Conservation (phyloP, 2,113 vertebrate genomes). For the Acinonyx jubatus region DNA sequence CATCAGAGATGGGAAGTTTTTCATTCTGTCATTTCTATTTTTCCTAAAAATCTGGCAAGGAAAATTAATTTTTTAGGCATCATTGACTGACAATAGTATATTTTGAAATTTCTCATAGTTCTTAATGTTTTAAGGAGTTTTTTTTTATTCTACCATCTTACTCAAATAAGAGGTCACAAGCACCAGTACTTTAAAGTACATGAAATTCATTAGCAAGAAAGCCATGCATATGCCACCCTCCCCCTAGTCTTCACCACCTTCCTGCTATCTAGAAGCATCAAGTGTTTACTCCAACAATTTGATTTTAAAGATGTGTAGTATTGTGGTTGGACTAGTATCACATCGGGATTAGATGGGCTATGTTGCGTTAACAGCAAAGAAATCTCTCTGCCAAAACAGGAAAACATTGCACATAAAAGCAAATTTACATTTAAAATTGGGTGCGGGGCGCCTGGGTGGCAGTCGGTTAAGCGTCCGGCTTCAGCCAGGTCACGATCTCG, state of each 20-base stretch:
- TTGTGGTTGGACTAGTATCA: background rate
- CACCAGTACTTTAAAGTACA: constrained; percentile 86
- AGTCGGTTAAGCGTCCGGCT: no score
- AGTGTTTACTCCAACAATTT: background rate
- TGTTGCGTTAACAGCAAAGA: background rate
- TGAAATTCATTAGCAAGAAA: constrained; percentile 81
- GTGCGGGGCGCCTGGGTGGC: no score
- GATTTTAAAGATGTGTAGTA: background rate
- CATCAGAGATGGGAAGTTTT: background rate
- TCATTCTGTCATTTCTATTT: background rate
- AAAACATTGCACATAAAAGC: background rate
- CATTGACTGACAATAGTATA: background rate
- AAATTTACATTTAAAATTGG: background rate
- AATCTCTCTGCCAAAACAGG: background rate
- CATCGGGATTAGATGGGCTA: background rate
- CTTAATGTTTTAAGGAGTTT: background rate
- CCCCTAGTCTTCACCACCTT: background rate
- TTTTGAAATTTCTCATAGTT: background rate
- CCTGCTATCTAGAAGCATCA: background rate
- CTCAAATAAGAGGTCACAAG: constrained; percentile 85
- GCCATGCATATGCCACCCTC: constrained; percentile 76
- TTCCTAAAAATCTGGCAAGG: background rate
- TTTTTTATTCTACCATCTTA: constrained; percentile 82
- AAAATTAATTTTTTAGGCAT: background rate
- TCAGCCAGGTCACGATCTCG: no score